Conservation (phyloP, 2,113 vertebrate genomes). For the Oryzias melastigma region DNA sequence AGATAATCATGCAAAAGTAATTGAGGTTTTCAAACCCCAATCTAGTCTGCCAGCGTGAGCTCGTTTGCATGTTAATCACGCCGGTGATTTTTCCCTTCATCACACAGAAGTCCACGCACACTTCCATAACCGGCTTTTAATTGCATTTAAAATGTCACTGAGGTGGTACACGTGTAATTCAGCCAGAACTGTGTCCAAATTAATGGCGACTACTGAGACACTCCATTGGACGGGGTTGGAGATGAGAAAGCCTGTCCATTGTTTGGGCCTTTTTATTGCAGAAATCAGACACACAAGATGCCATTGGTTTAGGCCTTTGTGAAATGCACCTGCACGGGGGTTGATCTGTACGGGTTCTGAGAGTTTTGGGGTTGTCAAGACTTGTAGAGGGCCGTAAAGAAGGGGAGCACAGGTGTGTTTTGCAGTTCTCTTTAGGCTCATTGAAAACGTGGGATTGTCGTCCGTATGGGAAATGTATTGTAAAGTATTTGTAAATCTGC, state of each 20-base stretch:
- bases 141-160: slow-evolving; percentile 99
- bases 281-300: too few species aligned
- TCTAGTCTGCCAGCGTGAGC: slow-evolving; percentile 99
- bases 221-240: slow-evolving; percentile 69
- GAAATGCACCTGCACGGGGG: too few species aligned
- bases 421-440: too few species aligned
- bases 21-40: slow-evolving; percentile 99
- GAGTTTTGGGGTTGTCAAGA: too few species aligned
- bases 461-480: too few species aligned
- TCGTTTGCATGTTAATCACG: slow-evolving; percentile 99
- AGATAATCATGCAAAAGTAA: slow-evolving; percentile 99
- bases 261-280: slow-evolving; percentile 68
- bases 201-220: slow-evolving; percentile 83
- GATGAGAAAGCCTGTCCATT: slow-evolving; percentile 75
- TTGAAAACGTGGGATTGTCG: too few species aligned
- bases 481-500: too few species aligned
- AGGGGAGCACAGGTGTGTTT: too few species aligned
- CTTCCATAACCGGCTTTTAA: slow-evolving; percentile 99
- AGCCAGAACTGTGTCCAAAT: slow-evolving; percentile 99
- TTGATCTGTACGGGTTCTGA: too few species aligned
- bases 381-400: too few species aligned
- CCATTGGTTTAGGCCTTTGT: too few species aligned
- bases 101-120: slow-evolving; percentile 91
- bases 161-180: slow-evolving; percentile 98
- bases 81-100: slow-evolving; percentile 95